Evolutionary conservation across 2,113 vertebrate species (phyloP).

Genomic region (Dipodomys ordii): DNA sequence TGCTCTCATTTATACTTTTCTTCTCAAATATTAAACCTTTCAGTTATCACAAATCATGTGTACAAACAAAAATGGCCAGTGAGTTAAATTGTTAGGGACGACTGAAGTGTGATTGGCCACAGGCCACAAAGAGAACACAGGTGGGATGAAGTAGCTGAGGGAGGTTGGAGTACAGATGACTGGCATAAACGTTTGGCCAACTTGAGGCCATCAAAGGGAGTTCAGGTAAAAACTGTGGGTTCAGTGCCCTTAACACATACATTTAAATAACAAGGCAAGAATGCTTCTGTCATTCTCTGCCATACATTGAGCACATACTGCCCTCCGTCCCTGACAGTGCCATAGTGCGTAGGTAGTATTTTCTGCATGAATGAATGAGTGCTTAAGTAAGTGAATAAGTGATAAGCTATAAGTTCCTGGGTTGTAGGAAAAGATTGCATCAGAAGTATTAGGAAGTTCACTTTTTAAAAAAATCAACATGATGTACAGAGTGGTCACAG

Average conservation of each 20-base stretch:
- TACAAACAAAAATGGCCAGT: background rate
- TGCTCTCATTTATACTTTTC: background rate
- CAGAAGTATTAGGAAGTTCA: background rate
- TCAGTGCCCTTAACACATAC: background rate
- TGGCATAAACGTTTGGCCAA: background rate
- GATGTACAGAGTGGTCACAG: no score
- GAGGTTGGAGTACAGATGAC: background rate
- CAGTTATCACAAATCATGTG: background rate
- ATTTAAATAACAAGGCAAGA: background rate
- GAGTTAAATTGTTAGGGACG: background rate
- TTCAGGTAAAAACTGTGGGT: background rate
- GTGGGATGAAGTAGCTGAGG: background rate
- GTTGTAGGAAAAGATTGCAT: background rate
- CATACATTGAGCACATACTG: accelerated
- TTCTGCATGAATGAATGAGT: background rate
- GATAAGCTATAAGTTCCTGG: background rate
- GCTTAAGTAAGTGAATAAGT: background rate
- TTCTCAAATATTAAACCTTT: conserved; percentile 11
- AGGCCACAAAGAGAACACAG: background rate
- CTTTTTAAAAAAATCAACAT: background rate
- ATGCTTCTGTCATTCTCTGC: background rate
- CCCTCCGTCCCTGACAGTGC: background rate
- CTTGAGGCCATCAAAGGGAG: background rate
- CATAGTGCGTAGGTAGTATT: background rate
- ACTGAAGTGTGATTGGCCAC: background rate